A percentile compares a stretch with the other conserved stretches of the same genome.
phyloP scores from a whole-genome alignment of 2,888 invertebrate species.

The Lasioglossum morio region DNA sequence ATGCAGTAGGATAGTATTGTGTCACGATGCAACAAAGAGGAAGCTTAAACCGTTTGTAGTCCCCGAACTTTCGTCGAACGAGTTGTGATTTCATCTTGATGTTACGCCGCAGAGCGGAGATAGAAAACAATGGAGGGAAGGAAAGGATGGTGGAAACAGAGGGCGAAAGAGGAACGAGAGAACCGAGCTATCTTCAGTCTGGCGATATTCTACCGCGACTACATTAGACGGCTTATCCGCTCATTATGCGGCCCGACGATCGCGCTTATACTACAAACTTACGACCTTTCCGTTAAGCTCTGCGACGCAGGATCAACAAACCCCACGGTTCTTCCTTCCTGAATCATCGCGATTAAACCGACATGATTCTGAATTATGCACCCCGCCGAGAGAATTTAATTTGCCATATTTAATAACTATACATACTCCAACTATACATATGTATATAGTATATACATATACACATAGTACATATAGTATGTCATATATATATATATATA shows the following conservation, averaged over 20 bases:
- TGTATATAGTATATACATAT: no score
- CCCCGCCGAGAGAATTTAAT: slow-evolving; percentile 36
- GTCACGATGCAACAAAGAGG: background rate
- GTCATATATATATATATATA: no score
- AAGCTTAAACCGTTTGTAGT: slow-evolving; percentile 38
- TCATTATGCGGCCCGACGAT: slow-evolving; percentile 76
- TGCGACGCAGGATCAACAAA: slow-evolving; percentile 51
- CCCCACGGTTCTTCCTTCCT: slow-evolving; percentile 49
- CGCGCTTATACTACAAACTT: slow-evolving; percentile 58
- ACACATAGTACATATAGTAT: no score
- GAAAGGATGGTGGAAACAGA: slow-evolving; percentile 15
- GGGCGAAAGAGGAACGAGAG: slow-evolving; percentile 45
- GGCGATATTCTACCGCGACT: slow-evolving; percentile 72
- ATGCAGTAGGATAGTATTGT: slow-evolving; percentile 3
- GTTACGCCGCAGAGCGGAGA: slow-evolving; percentile 33
- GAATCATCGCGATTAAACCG: slow-evolving; percentile 40
- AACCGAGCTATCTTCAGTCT: slow-evolving; percentile 62
- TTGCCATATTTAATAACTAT: slow-evolving; percentile 14
- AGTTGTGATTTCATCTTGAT: slow-evolving; percentile 61
- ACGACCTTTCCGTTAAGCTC: slow-evolving; percentile 56
- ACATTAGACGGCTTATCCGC: slow-evolving; percentile 76
- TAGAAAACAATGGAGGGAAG: slow-evolving; percentile 39
- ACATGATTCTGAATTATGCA: slow-evolving; percentile 42
- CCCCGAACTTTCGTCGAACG: slow-evolving; percentile 56
- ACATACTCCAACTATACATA: background rate